These are phyloP conservation scores for Volucella bombylans DNA, from an alignment of 2,888 invertebrate species.

Conservation along the genomic window DNA sequence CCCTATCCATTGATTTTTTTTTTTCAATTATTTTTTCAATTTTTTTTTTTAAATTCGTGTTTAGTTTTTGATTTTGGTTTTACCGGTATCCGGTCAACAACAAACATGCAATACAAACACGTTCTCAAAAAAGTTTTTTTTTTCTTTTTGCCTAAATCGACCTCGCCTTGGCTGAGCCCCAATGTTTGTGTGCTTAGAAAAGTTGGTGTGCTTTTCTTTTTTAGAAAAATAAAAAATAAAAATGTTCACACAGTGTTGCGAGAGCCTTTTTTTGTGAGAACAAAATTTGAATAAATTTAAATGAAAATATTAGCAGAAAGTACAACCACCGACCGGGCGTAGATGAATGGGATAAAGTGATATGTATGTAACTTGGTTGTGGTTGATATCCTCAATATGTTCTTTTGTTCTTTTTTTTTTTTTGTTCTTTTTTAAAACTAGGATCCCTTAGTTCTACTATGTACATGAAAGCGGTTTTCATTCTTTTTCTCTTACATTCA, in stretches of 20 bases:
- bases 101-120: constrained; percentile 66
- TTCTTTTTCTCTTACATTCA: constrained; percentile 16
- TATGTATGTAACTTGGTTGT: not conserved
- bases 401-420: constrained; percentile 22
- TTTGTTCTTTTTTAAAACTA: not conserved
- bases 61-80: constrained; percentile 59
- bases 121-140: constrained; percentile 18
- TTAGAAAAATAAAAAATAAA: not conserved
- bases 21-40: constrained; percentile 21
- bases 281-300: constrained; percentile 64
- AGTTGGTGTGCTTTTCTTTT: not conserved
- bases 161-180: constrained; percentile 7
- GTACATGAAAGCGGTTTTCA: constrained; percentile 35
- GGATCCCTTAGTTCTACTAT: constrained; percentile 4
- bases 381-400: constrained; percentile 41
- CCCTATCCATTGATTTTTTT: not conserved
- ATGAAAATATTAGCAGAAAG: constrained; percentile 67
- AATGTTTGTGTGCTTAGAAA: constrained; percentile 29
- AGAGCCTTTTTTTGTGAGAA: constrained; percentile 42
- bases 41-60: constrained; percentile 45
- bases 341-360: constrained; percentile 27
- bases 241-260: not conserved
- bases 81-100: constrained; percentile 26
- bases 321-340: constrained; percentile 31
- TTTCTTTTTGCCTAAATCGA: constrained; percentile 11